Conservation (phyloP, 30 jellyfish, hydroid and myxozoan species). For the Aurelia sp. region DNA sequence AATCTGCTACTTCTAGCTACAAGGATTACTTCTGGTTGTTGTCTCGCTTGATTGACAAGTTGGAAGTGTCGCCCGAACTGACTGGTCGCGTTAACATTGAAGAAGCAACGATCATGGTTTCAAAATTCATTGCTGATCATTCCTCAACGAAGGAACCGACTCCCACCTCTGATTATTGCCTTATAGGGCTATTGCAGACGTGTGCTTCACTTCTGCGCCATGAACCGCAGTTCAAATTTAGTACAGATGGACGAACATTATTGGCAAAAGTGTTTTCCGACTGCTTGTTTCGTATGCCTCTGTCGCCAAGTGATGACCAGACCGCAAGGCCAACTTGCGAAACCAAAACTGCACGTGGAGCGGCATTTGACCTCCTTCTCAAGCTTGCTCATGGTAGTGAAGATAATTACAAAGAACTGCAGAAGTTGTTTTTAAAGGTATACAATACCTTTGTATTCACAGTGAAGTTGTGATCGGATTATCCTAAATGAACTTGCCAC, state of each 20-base stretch:
- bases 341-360: conserved; percentile 91
- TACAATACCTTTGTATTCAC: no score
- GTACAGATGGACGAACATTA: conserved; percentile 66
- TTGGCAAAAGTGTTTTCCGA: conserved; percentile 76
- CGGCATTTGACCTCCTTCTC: conserved; percentile 91
- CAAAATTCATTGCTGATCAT: conserved; percentile 66
- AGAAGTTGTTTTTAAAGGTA: conserved; percentile 68
- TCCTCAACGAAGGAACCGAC: conserved; percentile 42
- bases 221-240: conserved; percentile 77
- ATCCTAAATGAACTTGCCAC: no score
- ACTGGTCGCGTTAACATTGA: conserved; percentile 67
- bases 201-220: conserved; percentile 94
- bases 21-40: conserved; percentile 95
- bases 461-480: no score
- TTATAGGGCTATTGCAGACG: conserved; percentile 92
- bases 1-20: conserved; percentile 76
- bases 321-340: conserved; percentile 76
- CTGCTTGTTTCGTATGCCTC: conserved; percentile 81
- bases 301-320: conserved; percentile 48
- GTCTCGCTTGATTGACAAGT: conserved; percentile 88
- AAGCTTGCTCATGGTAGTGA: conserved; percentile 89
- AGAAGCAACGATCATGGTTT: conserved; percentile 65
- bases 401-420: conserved; percentile 74
- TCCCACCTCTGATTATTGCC: conserved; percentile 84
- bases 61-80: conserved; percentile 21